Evolutionary conservation across 2,113 vertebrate genomes (phyloP), one percentile per base, ranked within the genome.

Genomic region (Euleptes europaea): DNA sequence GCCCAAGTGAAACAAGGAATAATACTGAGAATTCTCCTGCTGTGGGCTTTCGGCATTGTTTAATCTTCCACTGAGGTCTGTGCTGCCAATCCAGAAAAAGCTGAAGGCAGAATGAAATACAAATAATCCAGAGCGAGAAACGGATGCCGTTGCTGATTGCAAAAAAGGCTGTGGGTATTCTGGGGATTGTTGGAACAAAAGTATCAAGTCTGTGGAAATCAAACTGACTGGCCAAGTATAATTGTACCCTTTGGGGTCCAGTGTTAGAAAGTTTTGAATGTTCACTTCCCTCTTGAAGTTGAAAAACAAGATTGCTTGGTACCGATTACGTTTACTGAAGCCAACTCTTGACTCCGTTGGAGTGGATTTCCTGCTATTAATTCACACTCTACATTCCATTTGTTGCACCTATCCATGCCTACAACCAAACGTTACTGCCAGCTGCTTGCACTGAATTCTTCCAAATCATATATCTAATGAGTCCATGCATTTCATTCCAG

Each of bases 101-200:
- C 91, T 93, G 86, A 92, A 94, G 88, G 90, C 88, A 65, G 87
- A 92, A 94, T 92, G 91, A 93, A 94, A 94, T 92, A 91, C 86
- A 94, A 95, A 92, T 88, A 89, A 90, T 81, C 21, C 80, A 84
- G 83, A 93, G 91, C 91, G 92, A 84, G 87, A 88, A 93, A 88
- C 88, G 83, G 81, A 87, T 90, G 92, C 86, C 82, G 89, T 92
- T 93, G 88, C 86, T 85, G 80, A 78, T 93, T 92, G 88, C 91
- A 92, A 90, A 93, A 94, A 88, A 90, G 84, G 88, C 85, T 90
- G 89, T 74, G 94, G 88, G 89, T 93, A 92, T 94, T 94, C 92
- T 93, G 88, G 89, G 89, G 90, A 94, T 94, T 89, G 87, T 88
- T 86, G 87, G 90, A 94, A 92, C 80, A 35, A 82, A 83, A 92